phyloP scores from a whole-genome alignment of 2,888 invertebrate genomes.

The Abscondita cerata region DNA sequence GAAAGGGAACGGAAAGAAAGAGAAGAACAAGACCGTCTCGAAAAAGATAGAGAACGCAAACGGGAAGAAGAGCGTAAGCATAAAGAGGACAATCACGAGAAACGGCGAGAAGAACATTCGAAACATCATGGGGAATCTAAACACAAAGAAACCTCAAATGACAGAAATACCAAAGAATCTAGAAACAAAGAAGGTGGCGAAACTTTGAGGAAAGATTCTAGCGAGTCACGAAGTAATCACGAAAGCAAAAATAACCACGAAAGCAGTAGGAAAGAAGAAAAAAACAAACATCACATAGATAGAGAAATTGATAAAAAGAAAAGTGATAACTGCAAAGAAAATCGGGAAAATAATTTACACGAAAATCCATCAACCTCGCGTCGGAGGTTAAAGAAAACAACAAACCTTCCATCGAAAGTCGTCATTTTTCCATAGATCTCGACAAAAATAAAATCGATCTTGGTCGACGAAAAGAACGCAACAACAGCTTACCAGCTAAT shows the following conservation, averaged over 20 bases:
- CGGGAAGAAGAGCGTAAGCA: conserved; percentile 37
- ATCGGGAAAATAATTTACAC: conserved; percentile 60
- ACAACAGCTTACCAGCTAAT: conserved; percentile 69
- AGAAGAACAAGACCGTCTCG: conserved; percentile 36
- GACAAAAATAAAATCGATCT: conserved; percentile 58
- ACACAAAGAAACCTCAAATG: conserved; percentile 56
- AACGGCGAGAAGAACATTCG: conserved; percentile 61
- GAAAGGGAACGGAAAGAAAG: conserved; percentile 38
- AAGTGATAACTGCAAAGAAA: conserved; percentile 59
- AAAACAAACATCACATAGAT: conserved; percentile 53
- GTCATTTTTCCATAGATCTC: conserved; percentile 60
- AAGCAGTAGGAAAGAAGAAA: conserved; percentile 54
- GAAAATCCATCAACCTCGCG: conserved; percentile 58
- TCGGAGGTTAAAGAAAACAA: conserved; percentile 48
- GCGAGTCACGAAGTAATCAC: conserved; percentile 44
- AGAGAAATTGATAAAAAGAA: conserved; percentile 58
- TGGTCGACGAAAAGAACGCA: conserved; percentile 66
- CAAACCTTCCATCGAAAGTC: conserved; percentile 51
- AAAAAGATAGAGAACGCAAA: conserved; percentile 29
- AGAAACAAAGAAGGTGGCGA: conserved; percentile 54
- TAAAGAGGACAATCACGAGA: conserved; percentile 51
- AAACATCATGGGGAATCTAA: conserved; percentile 59
- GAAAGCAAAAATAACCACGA: conserved; percentile 54
- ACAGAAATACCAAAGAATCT: conserved; percentile 57
- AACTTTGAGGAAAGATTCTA: conserved; percentile 40